Percentiles rank a stretch among this genome's conserved stretches.
Conservation (phyloP, 1,140 invertebrate species). For the Meteorus sp. region DNA sequence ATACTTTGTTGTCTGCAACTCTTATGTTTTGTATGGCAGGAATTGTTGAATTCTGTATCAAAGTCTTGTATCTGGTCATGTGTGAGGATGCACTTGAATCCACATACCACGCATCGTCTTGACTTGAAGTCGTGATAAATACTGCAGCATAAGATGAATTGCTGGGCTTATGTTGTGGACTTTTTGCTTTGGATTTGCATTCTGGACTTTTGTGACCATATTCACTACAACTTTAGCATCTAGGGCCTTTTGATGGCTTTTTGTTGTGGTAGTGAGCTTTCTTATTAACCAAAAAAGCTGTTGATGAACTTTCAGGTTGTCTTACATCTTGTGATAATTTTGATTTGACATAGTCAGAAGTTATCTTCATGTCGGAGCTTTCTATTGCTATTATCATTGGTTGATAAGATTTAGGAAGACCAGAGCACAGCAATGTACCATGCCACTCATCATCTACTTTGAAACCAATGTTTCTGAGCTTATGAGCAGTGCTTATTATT, state of each 20-base stretch:
- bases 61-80: not conserved
- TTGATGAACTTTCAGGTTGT: not conserved
- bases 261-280: not conserved
- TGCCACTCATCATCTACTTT: constrained; percentile 45
- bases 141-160: not conserved
- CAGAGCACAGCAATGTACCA: constrained; percentile 45
- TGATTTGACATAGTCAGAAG: constrained; percentile 45
- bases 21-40: not conserved
- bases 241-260: not conserved
- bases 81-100: constrained; percentile 17
- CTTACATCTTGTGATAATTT: constrained; percentile 48
- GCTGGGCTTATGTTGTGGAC: not conserved
- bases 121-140: no score
- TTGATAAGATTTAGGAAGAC: constrained; percentile 45
- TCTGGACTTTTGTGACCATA: not conserved
- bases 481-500: constrained; percentile 42
- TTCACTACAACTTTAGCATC: constrained; percentile 7
- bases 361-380: constrained; percentile 41
- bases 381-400: constrained; percentile 54
- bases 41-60: not conserved
- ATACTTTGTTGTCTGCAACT: not conserved
- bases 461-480: constrained; percentile 40
- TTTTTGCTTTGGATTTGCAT: not conserved
- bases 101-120: not conserved
- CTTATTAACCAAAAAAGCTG: not conserved